Base-by-base conservation (phyloP, 2,113 vertebrate genomes). In the Platichthys flesus region DNA sequence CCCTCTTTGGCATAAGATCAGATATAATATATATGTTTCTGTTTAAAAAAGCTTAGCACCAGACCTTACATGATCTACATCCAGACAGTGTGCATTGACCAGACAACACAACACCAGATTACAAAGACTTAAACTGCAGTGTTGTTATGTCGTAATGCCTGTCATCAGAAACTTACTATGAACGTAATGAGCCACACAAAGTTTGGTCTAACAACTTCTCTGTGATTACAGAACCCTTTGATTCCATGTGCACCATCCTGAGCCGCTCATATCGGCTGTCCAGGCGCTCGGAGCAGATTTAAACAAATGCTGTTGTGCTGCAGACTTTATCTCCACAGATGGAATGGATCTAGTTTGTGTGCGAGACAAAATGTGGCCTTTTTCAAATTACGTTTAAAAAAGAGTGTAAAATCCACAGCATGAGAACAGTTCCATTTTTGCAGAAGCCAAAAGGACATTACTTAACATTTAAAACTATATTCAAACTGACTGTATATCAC, bases 381-480 rank as follows among this genome's bases (percentile, higher is more conserved):
- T 23, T 15, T 31, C 15, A 4, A 12, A 40, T 60, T 35, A 21
- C 12, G 59, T 31, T 74, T 47, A 24, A 5, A 71, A 15, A 28
- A 28, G 26, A 65, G 37, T 64, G 6, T 20, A 21, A 14, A 9
- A 56, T 35, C 73, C 65, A 62, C 37, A 69, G 6, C 57, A 45
- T 0, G 3, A 2, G 37, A 51, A 67, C 7, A 20, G 40, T 54
- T 8, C 13, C 58, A 4, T 16, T 47, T 4, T 1, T 56, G 40
- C 2, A 23, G 1, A 6, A 56, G 26, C 55, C 65, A 28, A 57
- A 31, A 40, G 51, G 52, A 63, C 71, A 75, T 70, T 69, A 62
- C 47, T 65, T 83, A 81, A 81, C 71, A 86, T 86, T 88, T 47
- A 58, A 72, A 83, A 52, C 18, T 20, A 65, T 23, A 74, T 26